These are phyloP conservation scores for Megalops atlanticus DNA, from an alignment of 2,113 vertebrate species.

Conservation along the genomic window DNA sequence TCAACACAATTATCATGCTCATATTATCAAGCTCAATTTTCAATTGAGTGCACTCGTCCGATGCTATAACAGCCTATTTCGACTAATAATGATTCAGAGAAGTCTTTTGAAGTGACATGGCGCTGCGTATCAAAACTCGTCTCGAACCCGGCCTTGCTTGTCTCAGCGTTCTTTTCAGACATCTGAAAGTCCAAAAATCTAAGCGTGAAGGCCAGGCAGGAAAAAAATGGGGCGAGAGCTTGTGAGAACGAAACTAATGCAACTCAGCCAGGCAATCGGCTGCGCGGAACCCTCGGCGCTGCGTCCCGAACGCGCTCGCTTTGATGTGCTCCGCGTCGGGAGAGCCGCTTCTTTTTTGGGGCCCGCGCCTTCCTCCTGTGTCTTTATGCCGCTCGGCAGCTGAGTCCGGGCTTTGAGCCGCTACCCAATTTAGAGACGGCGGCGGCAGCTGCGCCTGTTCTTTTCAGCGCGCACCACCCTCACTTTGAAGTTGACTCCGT, in stretches of 20 bases:
- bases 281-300: slow-evolving; percentile 22
- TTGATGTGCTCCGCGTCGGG: slow-evolving; percentile 71
- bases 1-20: not conserved
- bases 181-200: not conserved
- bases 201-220: not conserved
- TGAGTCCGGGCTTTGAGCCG: slow-evolving; percentile 90
- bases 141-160: not conserved
- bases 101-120: slow-evolving; percentile 4
- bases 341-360: not conserved
- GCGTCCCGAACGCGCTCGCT: slow-evolving; percentile 67
- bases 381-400: slow-evolving; percentile 90
- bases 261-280: not conserved
- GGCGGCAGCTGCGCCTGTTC: slow-evolving; percentile 90
- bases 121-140: slow-evolving; percentile 7
- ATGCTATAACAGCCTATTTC: not conserved
- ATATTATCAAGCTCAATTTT: not conserved
- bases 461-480: not conserved
- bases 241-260: not conserved
- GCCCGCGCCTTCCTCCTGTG: slow-evolving; percentile 84
- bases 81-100: not conserved
- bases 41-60: not conserved
- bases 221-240: not conserved
- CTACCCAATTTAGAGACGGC: slow-evolving; percentile 85
- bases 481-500: slow-evolving; percentile 91
- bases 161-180: not conserved